A percentile compares a stretch with the other conserved stretches of the same genome.
phyloP scores from a whole-genome alignment of 2,888 invertebrate genomes.

The Hirudinaria manillensis region DNA sequence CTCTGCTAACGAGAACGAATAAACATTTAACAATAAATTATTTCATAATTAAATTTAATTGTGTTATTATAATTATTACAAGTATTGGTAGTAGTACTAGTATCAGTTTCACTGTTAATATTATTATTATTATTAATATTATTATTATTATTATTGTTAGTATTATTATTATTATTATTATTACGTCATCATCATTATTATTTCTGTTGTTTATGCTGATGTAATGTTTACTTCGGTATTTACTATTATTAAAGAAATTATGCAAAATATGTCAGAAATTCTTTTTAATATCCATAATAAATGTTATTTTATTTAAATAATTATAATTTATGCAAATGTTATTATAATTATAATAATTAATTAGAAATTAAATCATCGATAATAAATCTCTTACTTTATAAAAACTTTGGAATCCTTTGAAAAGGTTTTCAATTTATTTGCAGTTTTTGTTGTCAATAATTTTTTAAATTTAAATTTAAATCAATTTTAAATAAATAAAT shows the following conservation, averaged over 20 bases:
- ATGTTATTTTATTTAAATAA: neutral
- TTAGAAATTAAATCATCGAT: too few species aligned
- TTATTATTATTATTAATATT: slow-evolving; percentile 3
- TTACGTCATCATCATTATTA: too few species aligned
- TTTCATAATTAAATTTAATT: neutral
- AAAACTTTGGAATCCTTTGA: neutral
- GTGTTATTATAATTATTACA: neutral
- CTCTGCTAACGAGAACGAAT: too few species aligned
- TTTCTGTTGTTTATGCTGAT: neutral
- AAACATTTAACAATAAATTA: too few species aligned
- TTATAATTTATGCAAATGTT: neutral
- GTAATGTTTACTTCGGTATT: neutral
- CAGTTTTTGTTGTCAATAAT: too few species aligned
- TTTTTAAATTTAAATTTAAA: too few species aligned
- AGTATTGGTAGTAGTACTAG: neutral
- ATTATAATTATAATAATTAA: neutral
- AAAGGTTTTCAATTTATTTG: too few species aligned
- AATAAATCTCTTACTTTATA: neutral
- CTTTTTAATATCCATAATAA: neutral
- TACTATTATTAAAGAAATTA: neutral
- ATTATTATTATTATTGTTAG: slow-evolving; percentile 1
- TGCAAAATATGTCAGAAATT: neutral
- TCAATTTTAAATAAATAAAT: too few species aligned
- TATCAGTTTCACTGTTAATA: neutral
- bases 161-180: slow-evolving; percentile 7